Percentiles rank a stretch among this genome's conserved stretches.
phyloP scores from a whole-genome alignment of 2,888 invertebrate species.

The Zygogramma bicolorata region DNA sequence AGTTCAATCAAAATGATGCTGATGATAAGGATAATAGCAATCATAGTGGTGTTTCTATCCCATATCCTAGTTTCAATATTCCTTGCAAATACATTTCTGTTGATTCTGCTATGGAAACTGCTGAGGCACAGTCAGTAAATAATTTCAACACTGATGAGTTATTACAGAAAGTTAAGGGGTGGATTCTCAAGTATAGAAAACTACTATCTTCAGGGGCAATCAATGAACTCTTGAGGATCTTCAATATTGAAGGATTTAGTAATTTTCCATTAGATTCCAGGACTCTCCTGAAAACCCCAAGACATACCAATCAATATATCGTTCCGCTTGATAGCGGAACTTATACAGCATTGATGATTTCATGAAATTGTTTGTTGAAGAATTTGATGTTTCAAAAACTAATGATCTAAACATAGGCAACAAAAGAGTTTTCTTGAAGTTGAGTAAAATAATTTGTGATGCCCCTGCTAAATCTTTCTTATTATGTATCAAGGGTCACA shows the following conservation, averaged over 20 bases:
- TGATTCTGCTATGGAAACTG: conserved; percentile 4
- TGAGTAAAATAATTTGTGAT: too few species aligned
- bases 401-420: too few species aligned
- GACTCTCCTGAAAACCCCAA: conserved; percentile 5
- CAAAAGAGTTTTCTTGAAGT: too few species aligned
- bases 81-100: conserved; percentile 6
- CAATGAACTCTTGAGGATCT: conserved; percentile 5
- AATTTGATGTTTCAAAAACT: too few species aligned
- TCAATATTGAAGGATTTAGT: conserved; percentile 12
- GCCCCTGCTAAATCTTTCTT: too few species aligned
- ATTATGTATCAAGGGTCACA: too few species aligned
- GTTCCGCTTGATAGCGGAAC: too few species aligned
- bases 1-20: background rate
- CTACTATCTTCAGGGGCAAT: too few species aligned
- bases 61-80: background rate
- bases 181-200: too few species aligned
- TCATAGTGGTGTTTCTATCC: background rate
- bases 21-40: background rate
- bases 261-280: conserved; percentile 14
- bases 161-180: too few species aligned
- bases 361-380: too few species aligned
- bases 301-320: conserved; percentile 7
- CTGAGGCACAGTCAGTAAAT: conserved; percentile 6
- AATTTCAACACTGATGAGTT: background rate
- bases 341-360: too few species aligned